phyloP scores from a whole-genome alignment of 1,140 invertebrate species.

The Ceratina calcarata region DNA sequence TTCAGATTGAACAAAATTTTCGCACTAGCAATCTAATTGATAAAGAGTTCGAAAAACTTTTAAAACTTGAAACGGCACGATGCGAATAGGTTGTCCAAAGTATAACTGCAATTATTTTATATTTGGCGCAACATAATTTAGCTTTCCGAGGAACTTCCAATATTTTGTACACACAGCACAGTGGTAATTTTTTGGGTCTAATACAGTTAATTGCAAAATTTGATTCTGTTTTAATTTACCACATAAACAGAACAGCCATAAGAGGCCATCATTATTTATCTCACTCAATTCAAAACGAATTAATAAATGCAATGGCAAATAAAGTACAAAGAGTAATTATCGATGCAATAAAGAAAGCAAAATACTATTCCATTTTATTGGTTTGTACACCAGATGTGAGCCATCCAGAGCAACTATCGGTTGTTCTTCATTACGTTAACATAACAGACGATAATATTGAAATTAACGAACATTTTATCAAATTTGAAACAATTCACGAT shows the following conservation, averaged over 20 bases:
- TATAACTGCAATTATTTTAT: constrained; percentile 45
- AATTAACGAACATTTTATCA: constrained; percentile 53
- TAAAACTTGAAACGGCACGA: constrained; percentile 21
- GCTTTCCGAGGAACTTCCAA: constrained; percentile 48
- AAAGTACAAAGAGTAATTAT: constrained; percentile 37
- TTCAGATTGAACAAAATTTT: constrained; percentile 42
- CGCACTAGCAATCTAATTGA: constrained; percentile 36
- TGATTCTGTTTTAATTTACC: constrained; percentile 52
- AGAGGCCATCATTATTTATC: constrained; percentile 45
- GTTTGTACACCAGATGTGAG: constrained; percentile 48
- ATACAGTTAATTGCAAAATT: constrained; percentile 55
- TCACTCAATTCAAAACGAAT: constrained; percentile 48
- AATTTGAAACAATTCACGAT: constrained; percentile 41
- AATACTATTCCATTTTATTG: constrained; percentile 46
- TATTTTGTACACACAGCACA: constrained; percentile 48
- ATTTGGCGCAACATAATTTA: constrained; percentile 51
- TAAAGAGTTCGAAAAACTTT: constrained; percentile 34
- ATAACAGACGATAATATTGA: constrained; percentile 37
- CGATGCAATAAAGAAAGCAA: constrained; percentile 4
- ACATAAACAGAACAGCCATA: constrained; percentile 45
- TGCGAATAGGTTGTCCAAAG: constrained; percentile 38
- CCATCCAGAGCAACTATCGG: constrained; percentile 48
- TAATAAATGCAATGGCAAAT: constrained; percentile 35
- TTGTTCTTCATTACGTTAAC: constrained; percentile 49
- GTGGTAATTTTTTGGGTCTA: constrained; percentile 57